Conservation (phyloP, 2,888 invertebrate species). For the Galeruca laticollis region DNA sequence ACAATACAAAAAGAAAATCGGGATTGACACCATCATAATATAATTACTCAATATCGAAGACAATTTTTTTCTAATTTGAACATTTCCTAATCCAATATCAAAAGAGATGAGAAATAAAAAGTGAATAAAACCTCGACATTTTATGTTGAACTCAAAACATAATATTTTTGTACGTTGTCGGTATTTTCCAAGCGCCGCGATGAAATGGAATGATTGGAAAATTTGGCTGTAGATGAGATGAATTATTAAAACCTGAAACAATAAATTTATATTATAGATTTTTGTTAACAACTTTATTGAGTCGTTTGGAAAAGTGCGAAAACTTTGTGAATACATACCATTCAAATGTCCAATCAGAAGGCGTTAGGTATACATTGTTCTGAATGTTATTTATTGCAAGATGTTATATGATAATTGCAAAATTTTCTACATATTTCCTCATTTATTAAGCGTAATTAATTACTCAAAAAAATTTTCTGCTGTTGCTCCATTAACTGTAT, state of each 20-base stretch:
- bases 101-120: constrained; percentile 52
- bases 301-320: no score
- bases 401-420: no score
- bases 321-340: no score
- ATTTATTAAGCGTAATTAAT: no score
- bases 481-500: no score
- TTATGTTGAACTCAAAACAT: constrained; percentile 46
- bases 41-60: constrained; percentile 38
- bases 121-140: constrained; percentile 38
- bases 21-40: constrained; percentile 24
- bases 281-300: no score
- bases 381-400: no score
- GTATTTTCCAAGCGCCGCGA: constrained; percentile 49
- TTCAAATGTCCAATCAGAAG: no score
- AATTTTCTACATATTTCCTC: no score
- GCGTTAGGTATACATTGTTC: no score
- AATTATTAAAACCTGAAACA: constrained; percentile 45
- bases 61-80: constrained; percentile 33
- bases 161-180: constrained; percentile 48
- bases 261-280: constrained; percentile 19
- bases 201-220: constrained; percentile 53
- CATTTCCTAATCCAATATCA: constrained; percentile 47
- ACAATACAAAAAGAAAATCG: constrained; percentile 56
- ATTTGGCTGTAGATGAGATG: constrained; percentile 46
- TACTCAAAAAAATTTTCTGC: no score